phyloP scores from a whole-genome alignment of 2,797 vertebrate genomes.

The Otolemur crassicaudatus region DNA sequence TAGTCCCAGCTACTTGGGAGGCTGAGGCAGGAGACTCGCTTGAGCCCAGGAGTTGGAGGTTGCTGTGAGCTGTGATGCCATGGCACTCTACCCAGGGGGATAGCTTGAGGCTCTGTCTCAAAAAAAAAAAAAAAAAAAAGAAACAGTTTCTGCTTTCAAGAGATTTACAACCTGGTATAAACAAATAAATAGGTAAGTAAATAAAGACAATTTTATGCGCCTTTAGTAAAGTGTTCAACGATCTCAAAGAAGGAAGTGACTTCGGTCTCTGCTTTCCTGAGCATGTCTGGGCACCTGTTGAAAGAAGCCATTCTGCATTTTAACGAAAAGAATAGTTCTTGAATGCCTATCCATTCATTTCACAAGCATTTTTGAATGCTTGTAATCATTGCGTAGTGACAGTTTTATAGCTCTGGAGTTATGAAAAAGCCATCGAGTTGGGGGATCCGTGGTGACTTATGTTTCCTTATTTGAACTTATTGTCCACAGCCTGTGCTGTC shows the following conservation, averaged over 20 bases:
- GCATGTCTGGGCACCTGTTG: conserved; percentile 11
- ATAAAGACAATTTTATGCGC: not conserved
- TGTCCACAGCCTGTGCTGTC: not conserved
- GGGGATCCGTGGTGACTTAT: conserved; percentile 4
- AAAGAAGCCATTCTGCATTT: conserved; percentile 27
- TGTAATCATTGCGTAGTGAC: not conserved
- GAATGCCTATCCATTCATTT: conserved; percentile 48
- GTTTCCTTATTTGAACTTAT: conserved; percentile 50
- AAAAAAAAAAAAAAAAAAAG: not conserved
- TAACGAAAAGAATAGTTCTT: not conserved
- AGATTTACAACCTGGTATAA: conserved; percentile 29
- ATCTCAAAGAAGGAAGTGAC: not conserved
- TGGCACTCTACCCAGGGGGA: too few relatives aligned
- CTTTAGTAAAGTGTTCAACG: conserved; percentile 13
- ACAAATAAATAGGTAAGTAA: conserved; percentile 71
- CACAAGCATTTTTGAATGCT: conserved; percentile 2
- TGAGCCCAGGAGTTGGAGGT: too few relatives aligned
- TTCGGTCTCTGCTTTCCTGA: not conserved
- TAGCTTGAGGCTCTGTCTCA: too few relatives aligned
- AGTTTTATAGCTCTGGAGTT: conserved; percentile 56
- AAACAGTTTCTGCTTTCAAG: conserved; percentile 33
- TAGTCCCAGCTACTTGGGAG: too few relatives aligned
- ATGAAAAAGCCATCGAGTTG: conserved; percentile 1
- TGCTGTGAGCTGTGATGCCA: too few relatives aligned
- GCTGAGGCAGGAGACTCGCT: too few relatives aligned